Base-by-base conservation (phyloP, 2,113 vertebrate species). In the Proterorhinus semilunaris region DNA sequence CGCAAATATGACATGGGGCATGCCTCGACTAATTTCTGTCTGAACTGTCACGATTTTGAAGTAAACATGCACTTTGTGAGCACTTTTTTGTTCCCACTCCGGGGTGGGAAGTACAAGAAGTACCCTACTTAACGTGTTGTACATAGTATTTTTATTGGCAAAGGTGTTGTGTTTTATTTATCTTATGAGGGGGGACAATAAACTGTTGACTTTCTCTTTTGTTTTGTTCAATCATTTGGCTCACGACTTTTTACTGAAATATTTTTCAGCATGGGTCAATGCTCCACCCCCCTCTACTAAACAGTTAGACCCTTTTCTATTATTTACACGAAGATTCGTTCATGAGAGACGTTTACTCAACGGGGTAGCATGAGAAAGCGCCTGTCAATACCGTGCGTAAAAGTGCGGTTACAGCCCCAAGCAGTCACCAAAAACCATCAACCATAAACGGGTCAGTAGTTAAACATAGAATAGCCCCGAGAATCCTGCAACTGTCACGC, bases 11-110 rank as follows among this genome's bases (percentile, higher is more conserved):
- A 15, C 58, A 61, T 5, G 11, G 42, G 58, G 58, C 58, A 61
- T 44, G 42, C 15, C 58, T 44, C 58, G 44, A 61, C 58, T 61
- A 44, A 61, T 61, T 10, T 15, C 13, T 16, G 13, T n/a, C 58
- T 16, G 13, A 61, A 61, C 58, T 45, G 58, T 61, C 58, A 61
- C 58, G n/a, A 45, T 45, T 44, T 44, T 61, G 58, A 61, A 44
- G 36, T 61, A 61, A 61, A 61, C 58, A 61, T 61, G 42, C 15
- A 45, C 58, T 44, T 11, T 9, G 42, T n/a, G 43, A 1, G 21
- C 36, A 3, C 12, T 9, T n/a, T 61, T 43, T 61, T 58, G n/a
- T 43, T 13, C 21, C 53, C 13, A 50, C 15, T 50, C 11, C 49
- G 3, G 27, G 27, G 27, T 36, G 27, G 27, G 27, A 36, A 51